Percentiles rank a stretch among this genome's conserved stretches.
phyloP scores from a whole-genome alignment of 2,113 vertebrate genomes.

The Podocnemis expansa region DNA sequence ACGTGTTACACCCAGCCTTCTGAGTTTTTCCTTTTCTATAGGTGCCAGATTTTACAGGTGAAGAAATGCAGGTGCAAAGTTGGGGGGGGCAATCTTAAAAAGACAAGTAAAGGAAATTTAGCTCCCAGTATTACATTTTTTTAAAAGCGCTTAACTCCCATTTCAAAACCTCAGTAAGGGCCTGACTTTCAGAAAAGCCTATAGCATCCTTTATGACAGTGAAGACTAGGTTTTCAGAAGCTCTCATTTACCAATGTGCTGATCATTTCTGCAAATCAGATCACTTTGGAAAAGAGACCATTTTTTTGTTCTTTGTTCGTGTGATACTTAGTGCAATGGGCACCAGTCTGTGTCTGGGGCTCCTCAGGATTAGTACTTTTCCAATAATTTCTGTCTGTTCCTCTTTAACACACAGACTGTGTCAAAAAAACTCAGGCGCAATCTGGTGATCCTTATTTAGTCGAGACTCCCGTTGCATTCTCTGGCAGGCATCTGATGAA shows the following conservation, averaged over 20 bases:
- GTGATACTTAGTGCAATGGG: background rate
- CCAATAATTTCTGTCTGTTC: background rate
- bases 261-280: background rate
- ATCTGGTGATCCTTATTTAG: background rate
- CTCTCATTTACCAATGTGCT: background rate
- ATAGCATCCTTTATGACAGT: accelerated
- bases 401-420: background rate
- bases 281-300: background rate
- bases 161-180: background rate
- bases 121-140: background rate
- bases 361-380: background rate
- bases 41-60: background rate
- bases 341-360: background rate
- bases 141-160: accelerated
- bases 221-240: background rate
- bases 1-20: background rate
- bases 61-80: background rate
- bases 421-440: background rate
- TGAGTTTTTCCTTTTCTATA: background rate
- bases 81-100: background rate
- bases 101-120: background rate
- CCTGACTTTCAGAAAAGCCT: background rate
- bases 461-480: background rate
- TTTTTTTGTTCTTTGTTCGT: background rate
- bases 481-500: background rate